Evolutionary conservation across 2,113 vertebrate species (phyloP), one percentile per base, ranked within the genome.

Genomic region (Pionites leucogaster): DNA sequence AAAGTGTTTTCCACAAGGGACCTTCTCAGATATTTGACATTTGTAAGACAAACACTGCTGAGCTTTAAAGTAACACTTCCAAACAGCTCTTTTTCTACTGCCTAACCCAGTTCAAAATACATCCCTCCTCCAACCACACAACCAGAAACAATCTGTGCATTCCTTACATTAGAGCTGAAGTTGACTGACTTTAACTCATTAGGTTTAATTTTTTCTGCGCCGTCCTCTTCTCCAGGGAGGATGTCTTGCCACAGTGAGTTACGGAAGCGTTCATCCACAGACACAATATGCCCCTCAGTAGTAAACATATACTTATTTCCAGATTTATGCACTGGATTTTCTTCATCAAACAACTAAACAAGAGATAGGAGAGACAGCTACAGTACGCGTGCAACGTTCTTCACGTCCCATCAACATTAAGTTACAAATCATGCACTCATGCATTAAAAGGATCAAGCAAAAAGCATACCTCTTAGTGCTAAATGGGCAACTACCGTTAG

Each of bases 251-350:
- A 99, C 65, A 98, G 97, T 2, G 98, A 99, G 95, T 97, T 98
- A 79, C 99, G 98, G 81, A 99, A 99, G 15, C 98, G 99, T 41
- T 96, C 97, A 59, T 99, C 99, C 96, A 99, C 98, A 5, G 99
- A 99, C 82, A 99, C 98, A 2, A 99, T n/a, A 24, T 99, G 99
- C 17, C 99, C 99, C 97, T 99, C 99, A 3, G 99, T 99, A 39
- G 99, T 99, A 95, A 99, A 99, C 98, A 99, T 98, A 94, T 99
- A 99, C 90, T 98, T 99, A 92, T 98, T 99, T 68, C 99, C 99
- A 29, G 98, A 99, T 86, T 97, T 98, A 80, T 99, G 99, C 75
- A 99, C 98, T 3, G 99, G 99, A 93, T 99, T 99, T 95, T 99
- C 99, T 88, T 99, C 99, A 91, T 99, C 99, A 93, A 99, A 99